phyloP scores from a whole-genome alignment of 2,888 invertebrate genomes.

The Nemotelus nigrinus region DNA sequence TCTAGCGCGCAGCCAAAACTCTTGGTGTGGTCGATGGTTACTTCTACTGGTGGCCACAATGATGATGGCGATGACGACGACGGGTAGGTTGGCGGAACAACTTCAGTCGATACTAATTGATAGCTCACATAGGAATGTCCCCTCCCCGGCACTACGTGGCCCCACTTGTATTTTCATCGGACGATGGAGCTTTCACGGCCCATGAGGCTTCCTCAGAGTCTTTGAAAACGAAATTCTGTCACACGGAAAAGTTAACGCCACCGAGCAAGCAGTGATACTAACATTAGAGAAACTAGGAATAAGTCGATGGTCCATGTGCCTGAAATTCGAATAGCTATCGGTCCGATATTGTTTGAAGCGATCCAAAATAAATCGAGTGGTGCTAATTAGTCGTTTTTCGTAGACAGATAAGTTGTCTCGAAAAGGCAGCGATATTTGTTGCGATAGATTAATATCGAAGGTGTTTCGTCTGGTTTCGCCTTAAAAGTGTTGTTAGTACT shows the following conservation, averaged over 20 bases:
- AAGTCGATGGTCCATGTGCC: too few relatives aligned
- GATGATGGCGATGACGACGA: neutral
- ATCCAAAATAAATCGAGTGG: neutral
- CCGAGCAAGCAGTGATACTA: constrained; percentile 21
- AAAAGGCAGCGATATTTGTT: neutral
- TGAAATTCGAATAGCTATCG: neutral
- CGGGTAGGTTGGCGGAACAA: neutral
- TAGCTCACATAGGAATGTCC: neutral
- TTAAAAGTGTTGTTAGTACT: neutral
- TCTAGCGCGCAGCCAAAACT: too few relatives aligned
- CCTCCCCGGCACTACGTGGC: constrained; percentile 4
- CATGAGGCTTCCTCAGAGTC: constrained; percentile 37
- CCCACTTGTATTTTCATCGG: constrained; percentile 15
- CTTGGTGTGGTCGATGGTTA: too few relatives aligned
- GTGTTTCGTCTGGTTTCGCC: neutral
- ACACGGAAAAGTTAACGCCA: constrained; percentile 40
- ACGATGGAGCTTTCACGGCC: constrained; percentile 12
- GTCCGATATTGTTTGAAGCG: constrained; percentile 12
- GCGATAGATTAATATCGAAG: neutral
- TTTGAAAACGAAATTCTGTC: constrained; percentile 24
- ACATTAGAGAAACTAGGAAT: constrained; percentile 3
- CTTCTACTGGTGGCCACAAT: neutral
- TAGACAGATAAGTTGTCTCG: constrained; percentile 11
- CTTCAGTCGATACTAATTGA: neutral
- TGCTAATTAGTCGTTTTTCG: constrained; percentile 15